Base-by-base conservation (phyloP, 2,797 vertebrate species). In the Schizopygopsis malacanthus region DNA sequence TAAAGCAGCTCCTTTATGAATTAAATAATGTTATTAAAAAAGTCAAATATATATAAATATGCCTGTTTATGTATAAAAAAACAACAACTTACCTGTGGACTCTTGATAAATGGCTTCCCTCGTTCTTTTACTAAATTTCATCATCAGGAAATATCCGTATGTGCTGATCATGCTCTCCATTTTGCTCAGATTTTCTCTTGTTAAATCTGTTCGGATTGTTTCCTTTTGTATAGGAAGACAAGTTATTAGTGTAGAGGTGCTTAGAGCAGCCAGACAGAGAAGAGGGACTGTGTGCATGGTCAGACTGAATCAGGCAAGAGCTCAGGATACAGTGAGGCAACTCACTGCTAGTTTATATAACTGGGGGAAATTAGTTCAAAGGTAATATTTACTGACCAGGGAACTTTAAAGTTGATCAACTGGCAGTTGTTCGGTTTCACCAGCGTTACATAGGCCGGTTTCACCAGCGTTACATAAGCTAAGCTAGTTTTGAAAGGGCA, bases 61-160 rank as follows among this genome's bases (percentile, higher is more conserved):
- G 20, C 25, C 15, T 15, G 2, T 39, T 18, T 20, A 70, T 37
- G 39, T 4, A 37, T 47, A 20, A 18, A 41, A 45, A 41, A 59
- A 33, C 4, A 59, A 33, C 4, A 1, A 96, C 96, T 95, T 92
- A 98, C 98, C 97, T 88, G 96, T 95, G 87, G 94, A 92, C 84
- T 94, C 93, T 88, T 93, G 95, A 25, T 92, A 90, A 56, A 94
- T 89, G 2, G 87, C 87, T 12, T 93, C 96, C 1, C 90, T 94
- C 25, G 93, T 43, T 0, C 90, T 93, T 61, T 95, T 93, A 0
- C 93, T 93, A 3, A 87, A 88, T 0, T 92, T 92, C 89, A 95
- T 95, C 63, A 94, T 94, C 54, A 94, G 91, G 86, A 95, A 59
- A 41, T 41, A 33, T 28, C 50, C 70, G 0, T 33, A 45, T 8